Percentiles rank a stretch among this genome's conserved stretches.
phyloP scores from a whole-genome alignment of 2,888 invertebrate genomes.

The Pachydiplax longipennis region DNA sequence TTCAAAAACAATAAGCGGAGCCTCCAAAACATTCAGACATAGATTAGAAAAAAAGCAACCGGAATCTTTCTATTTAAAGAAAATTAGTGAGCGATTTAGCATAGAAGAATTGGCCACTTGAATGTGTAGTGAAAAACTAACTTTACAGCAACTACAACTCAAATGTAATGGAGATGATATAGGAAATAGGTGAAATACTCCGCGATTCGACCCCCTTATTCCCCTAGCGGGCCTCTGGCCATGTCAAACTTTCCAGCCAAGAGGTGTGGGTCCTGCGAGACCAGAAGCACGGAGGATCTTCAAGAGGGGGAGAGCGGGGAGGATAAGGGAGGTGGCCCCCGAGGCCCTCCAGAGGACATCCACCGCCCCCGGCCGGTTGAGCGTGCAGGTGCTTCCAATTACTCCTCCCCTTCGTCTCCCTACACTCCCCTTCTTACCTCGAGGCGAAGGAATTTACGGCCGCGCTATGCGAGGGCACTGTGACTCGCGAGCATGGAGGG shows the following conservation, averaged over 20 bases:
- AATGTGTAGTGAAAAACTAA: too few relatives aligned
- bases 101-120: too few relatives aligned
- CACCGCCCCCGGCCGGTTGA: constrained; percentile 32
- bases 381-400: constrained; percentile 41
- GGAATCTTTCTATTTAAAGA: too few relatives aligned
- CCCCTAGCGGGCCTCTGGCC: not conserved
- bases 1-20: too few relatives aligned
- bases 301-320: not conserved
- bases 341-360: constrained; percentile 34
- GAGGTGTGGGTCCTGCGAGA: not conserved
- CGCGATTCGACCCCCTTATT: too few relatives aligned
- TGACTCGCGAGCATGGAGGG: not conserved
- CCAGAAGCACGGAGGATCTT: not conserved
- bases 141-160: too few relatives aligned
- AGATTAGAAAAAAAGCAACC: too few relatives aligned
- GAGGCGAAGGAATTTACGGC: constrained; percentile 31
- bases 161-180: too few relatives aligned
- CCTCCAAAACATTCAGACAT: too few relatives aligned
- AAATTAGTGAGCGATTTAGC: too few relatives aligned
- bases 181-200: too few relatives aligned
- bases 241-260: not conserved
- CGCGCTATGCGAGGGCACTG: not conserved
- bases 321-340: not conserved
- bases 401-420: not conserved
- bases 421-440: not conserved